phyloP scores from a whole-genome alignment of 2,888 invertebrate genomes.

The Xestobium rufovillosum region DNA sequence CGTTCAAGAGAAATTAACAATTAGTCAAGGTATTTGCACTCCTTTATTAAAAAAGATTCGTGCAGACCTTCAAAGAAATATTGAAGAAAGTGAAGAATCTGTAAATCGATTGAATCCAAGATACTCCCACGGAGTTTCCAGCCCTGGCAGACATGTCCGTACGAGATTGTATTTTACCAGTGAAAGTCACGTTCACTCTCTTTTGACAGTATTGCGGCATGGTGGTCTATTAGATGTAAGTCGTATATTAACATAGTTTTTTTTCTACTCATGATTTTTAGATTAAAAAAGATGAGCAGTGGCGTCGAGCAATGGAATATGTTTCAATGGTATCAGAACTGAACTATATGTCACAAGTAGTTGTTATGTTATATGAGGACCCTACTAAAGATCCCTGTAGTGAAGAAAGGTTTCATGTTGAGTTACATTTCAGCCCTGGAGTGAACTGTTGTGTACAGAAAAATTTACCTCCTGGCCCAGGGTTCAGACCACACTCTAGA shows the following conservation, averaged over 20 bases:
- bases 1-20: slow-evolving; percentile 89
- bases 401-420: slow-evolving; percentile 94
- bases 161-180: slow-evolving; percentile 99
- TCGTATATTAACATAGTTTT: slow-evolving; percentile 18
- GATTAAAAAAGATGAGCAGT: slow-evolving; percentile 88
- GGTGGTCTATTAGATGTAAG: slow-evolving; percentile 83
- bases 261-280: too few species aligned
- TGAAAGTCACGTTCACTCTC: slow-evolving; percentile 97
- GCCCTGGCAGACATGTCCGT: slow-evolving; percentile 95
- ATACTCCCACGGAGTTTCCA: slow-evolving; percentile 96
- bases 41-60: slow-evolving; percentile 92
- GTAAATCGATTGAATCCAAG: slow-evolving; percentile 94
- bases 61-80: slow-evolving; percentile 89
- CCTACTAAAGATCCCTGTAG: slow-evolving; percentile 90
- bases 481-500: slow-evolving; percentile 84
- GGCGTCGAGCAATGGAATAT: slow-evolving; percentile 98
- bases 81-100: slow-evolving; percentile 87
- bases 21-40: slow-evolving; percentile 95
- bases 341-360: slow-evolving; percentile 99
- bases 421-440: slow-evolving; percentile 98
- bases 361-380: slow-evolving; percentile 98
- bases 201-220: slow-evolving; percentile 89
- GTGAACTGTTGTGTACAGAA: slow-evolving; percentile 95
- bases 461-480: slow-evolving; percentile 86
- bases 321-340: slow-evolving; percentile 95